Percentiles rank a stretch among this genome's conserved stretches.
Evolutionary conservation across 2,888 invertebrate genomes (phyloP).

Genomic region (Pristionchus exspectatus): DNA sequence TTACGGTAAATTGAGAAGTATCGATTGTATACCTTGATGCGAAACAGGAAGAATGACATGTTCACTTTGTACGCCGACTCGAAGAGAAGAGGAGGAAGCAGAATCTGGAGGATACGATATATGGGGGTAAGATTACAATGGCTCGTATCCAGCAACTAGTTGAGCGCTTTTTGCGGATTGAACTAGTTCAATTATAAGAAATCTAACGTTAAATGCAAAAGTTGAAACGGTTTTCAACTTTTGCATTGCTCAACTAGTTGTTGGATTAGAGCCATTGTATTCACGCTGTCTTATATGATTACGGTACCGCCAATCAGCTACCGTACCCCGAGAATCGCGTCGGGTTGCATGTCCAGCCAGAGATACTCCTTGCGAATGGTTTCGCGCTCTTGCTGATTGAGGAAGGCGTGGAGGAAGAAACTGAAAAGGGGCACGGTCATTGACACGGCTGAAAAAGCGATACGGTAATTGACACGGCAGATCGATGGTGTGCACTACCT

Average conservation of each 20-base stretch:
- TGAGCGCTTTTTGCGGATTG: too few species aligned
- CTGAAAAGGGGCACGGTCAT: not conserved
- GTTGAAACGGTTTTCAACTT: too few species aligned
- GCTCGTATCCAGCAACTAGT: too few species aligned
- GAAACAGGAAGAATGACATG: slow-evolving; percentile 47
- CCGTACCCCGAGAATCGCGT: slow-evolving; percentile 35
- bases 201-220: too few species aligned
- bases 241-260: too few species aligned
- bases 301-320: not conserved
- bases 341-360: slow-evolving; percentile 25
- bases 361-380: slow-evolving; percentile 4
- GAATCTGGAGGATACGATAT: slow-evolving; percentile 51
- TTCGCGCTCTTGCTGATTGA: not conserved
- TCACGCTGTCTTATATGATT: too few species aligned
- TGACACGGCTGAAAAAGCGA: not conserved
- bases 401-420: slow-evolving; percentile 27
- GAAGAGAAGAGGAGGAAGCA: slow-evolving; percentile 80
- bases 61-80: slow-evolving; percentile 81
- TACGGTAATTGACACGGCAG: not conserved
- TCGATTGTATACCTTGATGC: not conserved
- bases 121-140: too few species aligned
- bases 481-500: not conserved
- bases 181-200: too few species aligned
- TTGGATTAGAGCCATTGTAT: too few species aligned
- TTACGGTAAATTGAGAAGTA: not conserved